Evolutionary conservation across 2,113 vertebrate genomes (phyloP).

Genomic region (Ariopsis seemanni): DNA sequence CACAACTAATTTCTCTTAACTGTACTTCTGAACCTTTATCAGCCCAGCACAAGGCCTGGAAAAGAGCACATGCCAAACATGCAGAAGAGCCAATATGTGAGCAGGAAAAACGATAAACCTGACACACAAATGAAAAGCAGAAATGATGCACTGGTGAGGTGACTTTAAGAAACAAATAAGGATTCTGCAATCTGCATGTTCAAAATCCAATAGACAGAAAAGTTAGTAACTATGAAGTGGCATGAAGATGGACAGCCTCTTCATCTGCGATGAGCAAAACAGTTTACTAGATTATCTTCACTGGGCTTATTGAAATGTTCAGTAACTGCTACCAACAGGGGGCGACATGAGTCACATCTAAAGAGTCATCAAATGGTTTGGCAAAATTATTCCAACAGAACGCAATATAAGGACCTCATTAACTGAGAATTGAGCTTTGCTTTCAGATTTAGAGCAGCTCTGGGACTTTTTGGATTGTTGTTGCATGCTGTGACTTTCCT

Average conservation of each 20-base stretch:
- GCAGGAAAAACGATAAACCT: constrained; percentile 53
- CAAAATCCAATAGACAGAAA: neutral
- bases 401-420: neutral
- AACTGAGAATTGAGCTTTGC: neutral
- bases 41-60: constrained; percentile 69
- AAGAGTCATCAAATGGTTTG: neutral
- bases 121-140: constrained; percentile 51
- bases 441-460: neutral
- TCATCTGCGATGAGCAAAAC: neutral
- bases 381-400: constrained; percentile 50
- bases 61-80: constrained; percentile 73
- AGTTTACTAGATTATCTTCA: neutral
- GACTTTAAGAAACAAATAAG: constrained; percentile 45
- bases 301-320: neutral
- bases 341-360: constrained; percentile 18
- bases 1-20: constrained; percentile 80
- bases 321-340: constrained; percentile 23
- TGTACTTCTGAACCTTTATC: constrained; percentile 79
- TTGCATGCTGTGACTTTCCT: neutral
- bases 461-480: neutral
- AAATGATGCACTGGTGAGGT: constrained; percentile 26
- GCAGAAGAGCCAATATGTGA: constrained; percentile 72
- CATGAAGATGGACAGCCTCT: neutral
- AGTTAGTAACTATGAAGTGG: neutral
- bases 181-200: constrained; percentile 29